Evolutionary conservation across 2,888 invertebrate species (phyloP).

Genomic region (Meteorus colon): DNA sequence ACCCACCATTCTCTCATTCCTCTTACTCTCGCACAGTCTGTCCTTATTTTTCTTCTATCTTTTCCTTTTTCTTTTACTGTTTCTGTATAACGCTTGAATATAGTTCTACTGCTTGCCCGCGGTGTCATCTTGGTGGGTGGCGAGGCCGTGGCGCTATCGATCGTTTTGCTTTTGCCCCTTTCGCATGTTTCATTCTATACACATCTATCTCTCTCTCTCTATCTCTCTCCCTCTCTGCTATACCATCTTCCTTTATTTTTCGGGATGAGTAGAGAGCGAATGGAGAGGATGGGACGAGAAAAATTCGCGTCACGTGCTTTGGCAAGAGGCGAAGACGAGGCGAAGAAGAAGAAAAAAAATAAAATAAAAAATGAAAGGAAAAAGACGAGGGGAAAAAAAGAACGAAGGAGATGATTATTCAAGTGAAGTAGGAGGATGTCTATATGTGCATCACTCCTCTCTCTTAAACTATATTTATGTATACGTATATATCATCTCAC

Average conservation of each 20-base stretch:
- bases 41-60: not conserved
- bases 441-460: constrained; percentile 26
- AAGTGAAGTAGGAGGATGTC: constrained; percentile 23
- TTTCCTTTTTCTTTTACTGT: not conserved
- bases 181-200: constrained; percentile 4
- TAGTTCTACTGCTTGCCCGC: constrained; percentile 8
- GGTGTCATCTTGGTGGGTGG: constrained; percentile 21
- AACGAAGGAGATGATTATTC: constrained; percentile 42
- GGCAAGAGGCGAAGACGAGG: constrained; percentile 25
- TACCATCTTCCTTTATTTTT: constrained; percentile 5
- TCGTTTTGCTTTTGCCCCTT: constrained; percentile 18
- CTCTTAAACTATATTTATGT: constrained; percentile 4
- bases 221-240: too few relatives aligned
- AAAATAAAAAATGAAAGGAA: constrained; percentile 8
- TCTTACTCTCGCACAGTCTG: not conserved
- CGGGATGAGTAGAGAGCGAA: constrained; percentile 2
- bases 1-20: not conserved
- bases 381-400: constrained; percentile 15
- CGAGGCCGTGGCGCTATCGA: constrained; percentile 27
- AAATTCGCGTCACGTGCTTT: constrained; percentile 44
- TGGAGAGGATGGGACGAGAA: constrained; percentile 7
- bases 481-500: not conserved
- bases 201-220: not conserved
- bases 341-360: not conserved
- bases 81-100: constrained; percentile 5